Percentiles rank a stretch among this genome's conserved stretches.
These are phyloP conservation scores for Amazona guildingii DNA, from an alignment of 2,113 vertebrate genomes.

Conservation along the genomic window DNA sequence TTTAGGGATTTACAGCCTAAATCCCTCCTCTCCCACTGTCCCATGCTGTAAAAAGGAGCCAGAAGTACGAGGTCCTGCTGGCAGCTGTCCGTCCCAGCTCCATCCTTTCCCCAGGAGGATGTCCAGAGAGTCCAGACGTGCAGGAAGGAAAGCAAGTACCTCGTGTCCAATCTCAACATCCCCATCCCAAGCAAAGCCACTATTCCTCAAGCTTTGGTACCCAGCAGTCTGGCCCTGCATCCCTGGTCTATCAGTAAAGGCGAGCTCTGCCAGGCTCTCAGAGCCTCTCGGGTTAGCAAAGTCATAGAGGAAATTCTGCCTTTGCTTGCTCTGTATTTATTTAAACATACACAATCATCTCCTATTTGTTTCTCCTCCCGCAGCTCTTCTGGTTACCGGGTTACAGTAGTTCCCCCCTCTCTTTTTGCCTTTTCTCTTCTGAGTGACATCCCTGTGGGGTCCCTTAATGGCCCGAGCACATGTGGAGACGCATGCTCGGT, in stretches of 20 bases:
- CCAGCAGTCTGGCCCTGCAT: background rate
- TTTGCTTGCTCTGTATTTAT: conserved; percentile 11
- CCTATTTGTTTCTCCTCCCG: conserved; percentile 62
- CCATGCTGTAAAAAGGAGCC: background rate
- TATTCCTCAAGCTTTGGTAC: too few relatives aligned
- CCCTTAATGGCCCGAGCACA: background rate
- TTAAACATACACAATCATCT: conserved; percentile 36
- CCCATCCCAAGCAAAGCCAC: background rate
- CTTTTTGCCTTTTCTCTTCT: background rate
- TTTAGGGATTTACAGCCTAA: background rate
- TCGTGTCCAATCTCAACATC: background rate
- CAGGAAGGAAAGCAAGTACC: background rate
- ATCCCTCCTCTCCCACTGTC: background rate
- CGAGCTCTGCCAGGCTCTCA: background rate
- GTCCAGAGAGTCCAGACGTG: background rate
- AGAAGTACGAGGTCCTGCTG: background rate
- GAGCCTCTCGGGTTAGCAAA: background rate
- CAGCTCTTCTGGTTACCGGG: conserved; percentile 57
- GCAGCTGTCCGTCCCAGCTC: background rate
- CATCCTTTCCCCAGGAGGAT: background rate
- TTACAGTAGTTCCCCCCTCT: conserved; percentile 38
- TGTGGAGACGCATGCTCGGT: background rate
- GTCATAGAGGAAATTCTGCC: background rate
- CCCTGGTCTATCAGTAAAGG: background rate
- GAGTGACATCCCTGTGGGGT: conserved; percentile 42